These are phyloP conservation scores for Tipula helvola DNA, from an alignment of 2,888 invertebrate species.

Conservation along the genomic window DNA sequence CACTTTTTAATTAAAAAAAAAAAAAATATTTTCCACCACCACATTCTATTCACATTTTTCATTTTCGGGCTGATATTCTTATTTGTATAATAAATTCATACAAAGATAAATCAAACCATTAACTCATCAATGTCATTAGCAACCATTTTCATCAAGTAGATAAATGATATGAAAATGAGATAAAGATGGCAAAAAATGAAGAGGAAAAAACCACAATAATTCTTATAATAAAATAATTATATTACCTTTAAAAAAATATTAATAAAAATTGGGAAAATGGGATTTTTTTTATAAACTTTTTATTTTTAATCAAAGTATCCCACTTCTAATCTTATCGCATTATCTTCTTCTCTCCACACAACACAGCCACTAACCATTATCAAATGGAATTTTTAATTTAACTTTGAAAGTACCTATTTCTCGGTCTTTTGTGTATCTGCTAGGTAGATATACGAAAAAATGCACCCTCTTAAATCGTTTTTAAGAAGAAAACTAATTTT, in stretches of 20 bases:
- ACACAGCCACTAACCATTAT: not conserved
- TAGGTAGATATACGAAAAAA: not conserved
- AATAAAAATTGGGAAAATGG: not conserved
- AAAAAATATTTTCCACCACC: not conserved
- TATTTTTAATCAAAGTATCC: not conserved
- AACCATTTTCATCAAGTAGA: not conserved
- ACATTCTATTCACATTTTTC: not conserved
- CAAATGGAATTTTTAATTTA: conserved; percentile 4
- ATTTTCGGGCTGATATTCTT: not conserved
- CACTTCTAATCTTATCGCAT: not conserved
- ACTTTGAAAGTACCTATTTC: not conserved
- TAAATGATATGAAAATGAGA: not conserved
- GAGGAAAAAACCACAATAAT: not conserved
- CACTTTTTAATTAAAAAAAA: not conserved
- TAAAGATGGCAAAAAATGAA: not conserved
- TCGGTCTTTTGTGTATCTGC: not conserved
- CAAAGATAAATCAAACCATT: not conserved
- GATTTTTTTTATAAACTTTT: not conserved
- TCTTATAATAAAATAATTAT: not conserved
- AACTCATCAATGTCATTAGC: not conserved
- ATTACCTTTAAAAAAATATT: not conserved
- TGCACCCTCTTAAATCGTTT: not conserved
- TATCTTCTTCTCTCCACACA: not conserved
- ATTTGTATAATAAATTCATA: not conserved
- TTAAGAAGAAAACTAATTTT: not conserved